Evolutionary conservation across 1,140 invertebrate genomes (phyloP), one percentile per base, ranked within the genome.

Genomic region (Heliothis virescens): DNA sequence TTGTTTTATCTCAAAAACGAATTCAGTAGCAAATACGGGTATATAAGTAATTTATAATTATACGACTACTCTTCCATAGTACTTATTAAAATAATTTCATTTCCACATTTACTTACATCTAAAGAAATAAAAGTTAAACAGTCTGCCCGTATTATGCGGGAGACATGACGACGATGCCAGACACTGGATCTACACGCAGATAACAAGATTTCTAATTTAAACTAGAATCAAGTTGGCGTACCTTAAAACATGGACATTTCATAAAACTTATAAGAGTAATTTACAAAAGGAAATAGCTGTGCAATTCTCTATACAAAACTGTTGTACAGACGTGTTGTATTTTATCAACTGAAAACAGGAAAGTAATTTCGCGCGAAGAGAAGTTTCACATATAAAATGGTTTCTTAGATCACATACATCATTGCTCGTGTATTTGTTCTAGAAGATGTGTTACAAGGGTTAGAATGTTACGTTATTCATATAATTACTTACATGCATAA

Each of bases 201-300:
- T 53, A 7, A 53, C 52, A n/a, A 15, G 52, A n/a, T 16, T 5
- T 41, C n/a, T 53, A n/a, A 53, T 53, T 26, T 13, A 26, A 60
- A 60, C 21, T 26, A 26, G 4, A 60, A 60, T 29, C 21, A 59
- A 26, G 9, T 26, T 15, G 21, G 4, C 3, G 11, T 60, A 12
- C 3, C 21, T 60, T 26, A 26, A 26, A 60, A 60, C 11, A 53
- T 5, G 18, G 18, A 53, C 47, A 52, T 52, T 53, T 53, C 48
- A 29, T 52, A 71, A 26, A 71, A 5, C 48, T 26, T 26, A 21
- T 53, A 69, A 41, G 21, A 69, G 67, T 71, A 53, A 71, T 53
- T 71, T 18, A 50, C 16, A 5, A 52, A 5, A 71, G 67, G 67
- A 71, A 71, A 52, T 71, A 29, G 48, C 5, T n/a, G 21, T 52